Conservation (phyloP, 1,140 invertebrate genomes). For the Nasonia vitripennis region DNA sequence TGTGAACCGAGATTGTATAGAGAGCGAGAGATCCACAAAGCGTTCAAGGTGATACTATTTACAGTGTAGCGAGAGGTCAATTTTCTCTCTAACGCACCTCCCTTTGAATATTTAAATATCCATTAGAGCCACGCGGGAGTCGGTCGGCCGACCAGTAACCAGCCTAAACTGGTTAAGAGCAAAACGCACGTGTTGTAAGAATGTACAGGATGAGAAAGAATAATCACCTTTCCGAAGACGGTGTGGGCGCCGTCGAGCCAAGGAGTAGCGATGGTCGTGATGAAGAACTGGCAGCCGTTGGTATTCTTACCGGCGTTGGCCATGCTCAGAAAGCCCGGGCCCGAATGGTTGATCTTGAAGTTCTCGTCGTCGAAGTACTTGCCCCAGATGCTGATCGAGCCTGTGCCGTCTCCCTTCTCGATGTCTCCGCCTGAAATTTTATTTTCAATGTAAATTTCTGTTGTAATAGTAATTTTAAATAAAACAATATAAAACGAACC, state of each 20-base stretch:
- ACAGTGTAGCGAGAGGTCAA: background rate
- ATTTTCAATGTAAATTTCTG: background rate
- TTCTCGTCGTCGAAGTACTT: constrained; percentile 96
- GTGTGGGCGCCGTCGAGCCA: constrained; percentile 96
- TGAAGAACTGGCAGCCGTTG: constrained; percentile 98
- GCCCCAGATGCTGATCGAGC: constrained; percentile 92
- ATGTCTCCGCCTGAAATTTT: constrained; percentile 83
- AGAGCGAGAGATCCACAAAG: too few relatives aligned
- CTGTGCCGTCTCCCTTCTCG: constrained; percentile 84
- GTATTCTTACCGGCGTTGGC: constrained; percentile 91
- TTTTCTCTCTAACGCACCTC: background rate
- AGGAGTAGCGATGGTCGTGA: constrained; percentile 90
- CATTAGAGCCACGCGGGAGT: background rate
- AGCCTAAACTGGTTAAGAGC: background rate
- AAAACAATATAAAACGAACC: constrained; percentile 73
- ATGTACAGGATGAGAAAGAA: too few relatives aligned
- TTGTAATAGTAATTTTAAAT: background rate
- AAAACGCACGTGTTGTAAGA: background rate
- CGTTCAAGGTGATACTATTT: background rate
- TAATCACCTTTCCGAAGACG: constrained; percentile 93
- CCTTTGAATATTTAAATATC: constrained; percentile 1
- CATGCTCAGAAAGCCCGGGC: constrained; percentile 95
- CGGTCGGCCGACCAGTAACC: background rate
- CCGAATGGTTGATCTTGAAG: constrained; percentile 90
- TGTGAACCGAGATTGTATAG: too few relatives aligned